A percentile compares a stretch with the other conserved stretches of the same genome.
Evolutionary conservation across 2,113 vertebrate species (phyloP).

Genomic region (Malurus melanocephalus): DNA sequence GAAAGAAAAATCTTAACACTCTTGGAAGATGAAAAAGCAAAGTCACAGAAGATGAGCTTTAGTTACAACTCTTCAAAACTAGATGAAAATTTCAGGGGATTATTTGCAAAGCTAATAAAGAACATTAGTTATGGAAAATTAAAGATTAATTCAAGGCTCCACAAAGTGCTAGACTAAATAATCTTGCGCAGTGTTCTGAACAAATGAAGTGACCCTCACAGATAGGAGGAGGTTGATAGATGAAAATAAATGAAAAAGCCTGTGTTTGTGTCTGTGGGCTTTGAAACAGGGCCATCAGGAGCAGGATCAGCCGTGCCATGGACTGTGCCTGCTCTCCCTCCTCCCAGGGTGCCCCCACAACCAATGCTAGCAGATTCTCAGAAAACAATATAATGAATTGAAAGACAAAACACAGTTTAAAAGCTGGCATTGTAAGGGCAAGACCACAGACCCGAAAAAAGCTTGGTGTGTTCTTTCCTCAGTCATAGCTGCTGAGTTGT

Average conservation of each 20-base stretch:
- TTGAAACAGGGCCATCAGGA: neutral
- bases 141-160: neutral
- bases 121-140: neutral
- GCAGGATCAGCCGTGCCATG: neutral
- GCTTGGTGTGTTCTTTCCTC: accelerated
- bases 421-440: neutral
- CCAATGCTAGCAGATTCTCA: neutral
- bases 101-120: slow-evolving; percentile 7
- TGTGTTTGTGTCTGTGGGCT: neutral
- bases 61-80: neutral
- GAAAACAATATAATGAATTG: neutral
- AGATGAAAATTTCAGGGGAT: neutral
- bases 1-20: neutral
- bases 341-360: neutral
- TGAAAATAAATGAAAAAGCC: neutral
- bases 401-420: neutral
- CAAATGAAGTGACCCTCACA: neutral
- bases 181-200: neutral
- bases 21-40: neutral
- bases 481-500: accelerated
- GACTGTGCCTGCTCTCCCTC: neutral
- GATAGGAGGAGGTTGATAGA: neutral
- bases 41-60: neutral
- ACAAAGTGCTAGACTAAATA: neutral
- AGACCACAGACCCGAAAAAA: neutral